Percentiles rank a stretch among this genome's conserved stretches.
Conservation (phyloP, 2,113 vertebrate genomes). For the Colinus virginianus region DNA sequence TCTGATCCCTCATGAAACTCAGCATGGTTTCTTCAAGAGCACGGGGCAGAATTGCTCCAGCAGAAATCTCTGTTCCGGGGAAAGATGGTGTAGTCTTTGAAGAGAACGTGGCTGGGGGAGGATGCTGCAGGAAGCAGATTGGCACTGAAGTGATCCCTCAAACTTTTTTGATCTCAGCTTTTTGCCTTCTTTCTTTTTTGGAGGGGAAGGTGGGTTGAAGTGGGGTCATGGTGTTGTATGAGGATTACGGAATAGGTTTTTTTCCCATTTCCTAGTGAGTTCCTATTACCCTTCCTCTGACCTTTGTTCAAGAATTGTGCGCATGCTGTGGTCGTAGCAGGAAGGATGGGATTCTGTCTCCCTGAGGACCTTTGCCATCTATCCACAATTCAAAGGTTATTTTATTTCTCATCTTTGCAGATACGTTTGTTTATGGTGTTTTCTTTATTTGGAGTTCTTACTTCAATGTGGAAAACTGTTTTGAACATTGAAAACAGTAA, state of each 20-base stretch:
- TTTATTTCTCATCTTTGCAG: neutral
- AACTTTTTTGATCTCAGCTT: neutral
- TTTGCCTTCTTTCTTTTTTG: neutral
- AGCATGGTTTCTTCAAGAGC: neutral
- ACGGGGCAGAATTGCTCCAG: neutral
- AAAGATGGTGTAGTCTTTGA: neutral
- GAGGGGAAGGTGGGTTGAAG: no score
- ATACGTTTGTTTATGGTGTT: neutral
- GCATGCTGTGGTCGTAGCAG: neutral
- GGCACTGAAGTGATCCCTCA: neutral
- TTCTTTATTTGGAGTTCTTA: neutral
- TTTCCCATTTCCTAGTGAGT: neutral
- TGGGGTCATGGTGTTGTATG: neutral
- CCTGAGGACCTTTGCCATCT: neutral
- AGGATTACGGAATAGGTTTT: neutral
- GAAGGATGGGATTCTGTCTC: neutral
- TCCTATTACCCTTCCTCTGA: neutral
- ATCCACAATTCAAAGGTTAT: neutral
- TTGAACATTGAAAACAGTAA: neutral
- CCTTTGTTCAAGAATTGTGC: neutral
- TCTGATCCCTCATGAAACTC: no score
- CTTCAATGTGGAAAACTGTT: constrained; percentile 14
- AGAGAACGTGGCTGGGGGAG: accelerated
- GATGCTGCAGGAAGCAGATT: neutral
- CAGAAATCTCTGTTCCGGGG: neutral